Evolutionary conservation across 2,888 invertebrate species (phyloP), one percentile per base, ranked within the genome.

Genomic region (Calliphora vomitoria): DNA sequence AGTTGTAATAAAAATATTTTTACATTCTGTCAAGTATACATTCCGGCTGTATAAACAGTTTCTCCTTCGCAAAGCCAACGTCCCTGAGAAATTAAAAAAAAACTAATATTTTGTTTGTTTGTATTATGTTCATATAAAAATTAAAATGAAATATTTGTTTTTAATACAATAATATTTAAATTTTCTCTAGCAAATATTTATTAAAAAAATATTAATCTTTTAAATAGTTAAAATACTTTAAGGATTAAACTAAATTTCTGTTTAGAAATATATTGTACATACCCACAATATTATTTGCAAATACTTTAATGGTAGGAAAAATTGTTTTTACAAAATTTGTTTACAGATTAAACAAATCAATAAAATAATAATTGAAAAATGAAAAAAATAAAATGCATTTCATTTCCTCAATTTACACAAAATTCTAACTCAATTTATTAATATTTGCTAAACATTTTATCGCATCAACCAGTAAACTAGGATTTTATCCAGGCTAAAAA

Each of bases 371-470:
- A 69, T 47, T 58, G 10, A 44, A 10, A 55, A 41, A 8, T 0
- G 18, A 76, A 62, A 53, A 53, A 53, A 10, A 41, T 50, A 8
- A 76, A 83, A 64, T 76, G 11, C 53, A 83, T 76, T 82, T 76
- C 6, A 82, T 76, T 62, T 71, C 50, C 62, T 15, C 69, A 76
- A 83, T 71, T 83, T 76, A 69, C 53, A 71, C 35, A 44, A 83
- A 69, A 71, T 71, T 53, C 44, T 76, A 84, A 85, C 60, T 85
- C 79, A 31, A 80, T 85, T 79, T 84, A 79, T 74, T 72, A 83
- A 25, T 74, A 69, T 80, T 85, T 80, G 85, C 74, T 69, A 31
- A 76, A 76, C 66, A 74, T 84, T 84, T 79, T 72, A 84, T 72
- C 18, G 62, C 20, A 72, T 79, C 66, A 79, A 60, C 58, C 72